Evolutionary conservation across 2,113 vertebrate species (phyloP), one percentile per base, ranked within the genome.

Genomic region (Menura novaehollandiae): DNA sequence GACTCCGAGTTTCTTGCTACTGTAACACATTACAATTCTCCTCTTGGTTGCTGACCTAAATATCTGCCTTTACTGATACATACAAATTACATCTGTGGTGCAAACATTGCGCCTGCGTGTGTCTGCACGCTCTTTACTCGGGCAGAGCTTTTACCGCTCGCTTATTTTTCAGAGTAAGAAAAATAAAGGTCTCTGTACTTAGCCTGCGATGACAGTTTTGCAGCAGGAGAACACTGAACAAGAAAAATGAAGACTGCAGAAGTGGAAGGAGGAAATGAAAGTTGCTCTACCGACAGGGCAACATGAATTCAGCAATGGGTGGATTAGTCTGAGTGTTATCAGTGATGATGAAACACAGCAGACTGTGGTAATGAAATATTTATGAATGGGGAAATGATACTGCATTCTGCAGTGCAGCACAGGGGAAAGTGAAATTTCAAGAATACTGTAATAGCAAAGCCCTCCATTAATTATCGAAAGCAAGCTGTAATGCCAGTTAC

Each of bases 391-490:
- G 97, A 98, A 98, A 97, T 94, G 96, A 97, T 97, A 93, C 98
- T 98, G 97, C 97, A 94, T 97, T 97, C 98, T 98, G 98, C 97
- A 98, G 97, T 97, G 97, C 98, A 97, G 98, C 97, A 79, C 95
- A 85, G 88, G 97, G 96, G 96, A 96, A 96, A 97, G 96, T 47
- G 91, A 97, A 97, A 97, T 97, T 98, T 97, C 97, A 95, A 95
- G 97, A 98, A 97, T 95, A 95, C 98, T 95, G 97, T 97, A 98
- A 98, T 97, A 98, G 98, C 98, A 95, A 96, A 98, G 90, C 96
- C 97, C 96, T 98, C 98, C 97, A 97, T 98, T 98, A 98, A 98
- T 98, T 98, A 98, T 98, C 92, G 12, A 98, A 97, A 97, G 98
- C 98, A 95, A 97, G 97, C 97, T 90, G 91, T 96, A 98, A 97